Conservation (phyloP, 2,888 invertebrate species). For the Trachelus iudaicus region DNA sequence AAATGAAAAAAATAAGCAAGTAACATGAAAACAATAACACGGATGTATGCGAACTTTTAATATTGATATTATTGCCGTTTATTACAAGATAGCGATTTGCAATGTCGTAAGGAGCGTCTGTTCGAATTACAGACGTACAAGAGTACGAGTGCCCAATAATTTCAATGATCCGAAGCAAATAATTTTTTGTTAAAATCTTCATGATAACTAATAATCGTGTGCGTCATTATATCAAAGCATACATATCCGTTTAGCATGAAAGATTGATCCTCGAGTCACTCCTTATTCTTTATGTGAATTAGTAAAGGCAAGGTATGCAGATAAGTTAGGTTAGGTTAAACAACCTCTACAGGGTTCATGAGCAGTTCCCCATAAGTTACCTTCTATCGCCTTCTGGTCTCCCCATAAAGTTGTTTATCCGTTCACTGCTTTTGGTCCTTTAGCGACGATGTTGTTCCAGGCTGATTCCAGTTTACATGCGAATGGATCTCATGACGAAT, state of each 20-base stretch:
- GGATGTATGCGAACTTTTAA: background rate
- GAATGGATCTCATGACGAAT: background rate
- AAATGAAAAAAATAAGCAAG: background rate
- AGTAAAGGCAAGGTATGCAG: background rate
- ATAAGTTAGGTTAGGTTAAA: background rate
- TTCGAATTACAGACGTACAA: background rate
- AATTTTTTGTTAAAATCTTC: background rate
- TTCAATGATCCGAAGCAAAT: background rate
- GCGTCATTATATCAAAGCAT: background rate
- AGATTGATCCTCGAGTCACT: background rate
- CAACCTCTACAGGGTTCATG: background rate
- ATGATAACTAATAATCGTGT: background rate
- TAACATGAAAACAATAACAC: background rate
- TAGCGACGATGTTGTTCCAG: constrained; percentile 18
- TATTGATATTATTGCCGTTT: background rate
- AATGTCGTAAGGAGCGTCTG: background rate
- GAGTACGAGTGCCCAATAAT: background rate
- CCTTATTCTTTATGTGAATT: background rate
- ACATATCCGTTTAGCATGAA: background rate
- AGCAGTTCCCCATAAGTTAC: constrained; percentile 20
- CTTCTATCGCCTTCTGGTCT: constrained; percentile 44
- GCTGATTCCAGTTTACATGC: background rate
- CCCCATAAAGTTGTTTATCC: constrained; percentile 55
- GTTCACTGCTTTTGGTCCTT: constrained; percentile 50
- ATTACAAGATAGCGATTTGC: background rate